Conservation (phyloP, 1,140 invertebrate species). For the Triops cancriformis region DNA sequence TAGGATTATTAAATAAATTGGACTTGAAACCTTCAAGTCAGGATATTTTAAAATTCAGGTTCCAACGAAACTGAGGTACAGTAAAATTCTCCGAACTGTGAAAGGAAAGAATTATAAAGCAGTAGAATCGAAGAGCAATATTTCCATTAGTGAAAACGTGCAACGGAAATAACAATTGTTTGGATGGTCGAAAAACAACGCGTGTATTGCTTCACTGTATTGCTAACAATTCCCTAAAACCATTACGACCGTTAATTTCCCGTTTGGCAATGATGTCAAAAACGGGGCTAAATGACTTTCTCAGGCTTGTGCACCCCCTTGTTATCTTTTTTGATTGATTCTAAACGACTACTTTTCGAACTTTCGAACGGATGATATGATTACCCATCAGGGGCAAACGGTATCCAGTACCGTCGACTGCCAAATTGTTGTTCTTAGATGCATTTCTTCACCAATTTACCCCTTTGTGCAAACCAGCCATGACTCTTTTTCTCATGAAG, state of each 20-base stretch:
- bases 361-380: neutral
- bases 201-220: too few relatives aligned
- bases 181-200: too few relatives aligned
- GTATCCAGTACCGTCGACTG: too few relatives aligned
- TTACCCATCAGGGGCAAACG: neutral
- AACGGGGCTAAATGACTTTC: conserved; percentile 5
- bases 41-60: too few relatives aligned
- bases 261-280: neutral
- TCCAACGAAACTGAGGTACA: too few relatives aligned
- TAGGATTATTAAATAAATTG: too few relatives aligned
- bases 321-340: neutral
- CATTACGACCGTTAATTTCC: neutral
- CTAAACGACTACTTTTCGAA: neutral
- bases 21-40: too few relatives aligned
- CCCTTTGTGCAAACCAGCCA: neutral
- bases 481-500: neutral
- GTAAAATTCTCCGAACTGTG: too few relatives aligned
- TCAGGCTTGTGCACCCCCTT: neutral
- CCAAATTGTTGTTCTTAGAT: neutral
- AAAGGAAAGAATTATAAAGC: too few relatives aligned
- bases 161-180: too few relatives aligned
- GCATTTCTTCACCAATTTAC: neutral
- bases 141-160: too few relatives aligned
- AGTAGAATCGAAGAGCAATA: too few relatives aligned
- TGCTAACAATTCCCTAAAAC: neutral